Base-by-base conservation (phyloP, 2,888 invertebrate genomes). In the Plutella xylostella region DNA sequence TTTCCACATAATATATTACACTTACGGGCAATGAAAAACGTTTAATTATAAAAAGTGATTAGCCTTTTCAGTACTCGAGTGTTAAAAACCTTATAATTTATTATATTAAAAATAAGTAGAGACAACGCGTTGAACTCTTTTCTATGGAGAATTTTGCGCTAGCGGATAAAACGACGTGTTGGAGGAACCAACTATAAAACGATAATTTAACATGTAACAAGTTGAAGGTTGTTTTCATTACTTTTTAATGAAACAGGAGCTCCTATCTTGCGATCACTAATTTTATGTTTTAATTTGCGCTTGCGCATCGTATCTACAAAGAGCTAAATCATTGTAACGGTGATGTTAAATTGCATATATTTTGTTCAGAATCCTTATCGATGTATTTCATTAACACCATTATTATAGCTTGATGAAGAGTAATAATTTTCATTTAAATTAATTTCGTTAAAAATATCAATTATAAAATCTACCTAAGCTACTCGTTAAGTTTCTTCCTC, bases 201-300 rank as follows among this genome's bases (percentile, higher is more conserved):
- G 20, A 30, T 25, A 19, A 41, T 31, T 30, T 19, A 41, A 19
- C 41, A 17, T 3, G 18, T 30, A 21, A 12, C 41, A 18, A 30
- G 19, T 3, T 41, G 30, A 31, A 57, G 59, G 63, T 66, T 64
- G 65, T 65, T 74, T 72, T 73, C 72, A 75, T 73, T 74, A 72
- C 65, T 59, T 72, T 69, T 70, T 72, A 74, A 74, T 72, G 71
- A 67, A 70, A 67, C 65, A 53, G 58, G 58, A 59, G 61, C 57
- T 62, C 56, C 49, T 74, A 73, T 73, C 74, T 63, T 55, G 49
- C 56, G 61, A 72, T 74, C 71, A 62, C 71, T 68, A 71, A 71
- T 72, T 73, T 71, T 68, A 68, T 65, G 69, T 72, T 71, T 70
- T 70, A 72, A 72, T 73, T 72, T 65, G 64, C 68, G 61, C 67